phyloP scores from a whole-genome alignment of 2,888 invertebrate species.

The Strigamia transsilvanica region DNA sequence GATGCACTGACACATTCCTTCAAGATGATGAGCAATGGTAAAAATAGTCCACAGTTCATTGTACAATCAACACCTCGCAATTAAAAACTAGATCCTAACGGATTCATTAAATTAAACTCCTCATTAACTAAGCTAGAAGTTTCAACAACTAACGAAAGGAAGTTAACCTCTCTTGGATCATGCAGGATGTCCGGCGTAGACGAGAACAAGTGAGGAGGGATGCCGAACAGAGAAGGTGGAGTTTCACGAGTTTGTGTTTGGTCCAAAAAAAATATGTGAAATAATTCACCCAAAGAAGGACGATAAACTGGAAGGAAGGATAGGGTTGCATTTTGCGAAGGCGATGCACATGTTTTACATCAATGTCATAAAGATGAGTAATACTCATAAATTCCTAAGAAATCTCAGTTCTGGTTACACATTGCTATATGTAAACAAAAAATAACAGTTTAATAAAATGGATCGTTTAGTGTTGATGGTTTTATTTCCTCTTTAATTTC shows the following conservation, averaged over 20 bases:
- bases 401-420: neutral
- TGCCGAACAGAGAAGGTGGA: neutral
- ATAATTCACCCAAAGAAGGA: neutral
- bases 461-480: neutral
- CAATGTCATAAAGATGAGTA: conserved; percentile 15
- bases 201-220: conserved; percentile 16
- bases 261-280: neutral
- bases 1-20: conserved; percentile 15
- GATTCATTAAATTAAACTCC: neutral
- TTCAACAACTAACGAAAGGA: neutral
- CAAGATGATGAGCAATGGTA: conserved; percentile 17
- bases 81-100: neutral
- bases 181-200: conserved; percentile 7
- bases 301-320: conserved; percentile 12
- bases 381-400: neutral
- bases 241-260: neutral
- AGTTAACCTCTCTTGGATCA: conserved; percentile 2
- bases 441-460: neutral
- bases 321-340: neutral
- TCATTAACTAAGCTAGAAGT: neutral
- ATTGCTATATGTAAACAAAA: neutral
- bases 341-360: neutral
- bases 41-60: conserved; percentile 2
- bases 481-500: neutral
- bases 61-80: neutral